phyloP scores from a whole-genome alignment of 2,888 invertebrate genomes.

The Cinara cedri region DNA sequence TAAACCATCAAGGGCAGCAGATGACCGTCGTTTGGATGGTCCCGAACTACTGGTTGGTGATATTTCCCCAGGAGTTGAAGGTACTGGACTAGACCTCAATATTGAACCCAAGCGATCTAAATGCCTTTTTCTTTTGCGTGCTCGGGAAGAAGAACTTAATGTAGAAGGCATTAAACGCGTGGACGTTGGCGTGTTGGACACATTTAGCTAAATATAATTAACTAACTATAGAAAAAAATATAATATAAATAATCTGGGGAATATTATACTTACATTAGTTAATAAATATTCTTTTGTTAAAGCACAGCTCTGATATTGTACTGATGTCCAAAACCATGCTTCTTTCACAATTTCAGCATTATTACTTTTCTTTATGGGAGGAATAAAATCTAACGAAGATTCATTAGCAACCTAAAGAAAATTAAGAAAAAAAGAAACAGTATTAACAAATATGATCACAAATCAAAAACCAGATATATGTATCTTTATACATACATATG shows the following conservation, averaged over 20 bases:
- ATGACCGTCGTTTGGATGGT: conserved; percentile 76
- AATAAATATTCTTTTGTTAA: conserved; percentile 89
- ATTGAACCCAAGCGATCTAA: conserved; percentile 54
- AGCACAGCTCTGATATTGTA: conserved; percentile 92
- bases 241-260: not conserved
- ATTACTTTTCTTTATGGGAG: conserved; percentile 67
- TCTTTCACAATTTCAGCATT: conserved; percentile 82
- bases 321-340: conserved; percentile 98
- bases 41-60: conserved; percentile 46
- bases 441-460: too few relatives aligned
- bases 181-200: conserved; percentile 40
- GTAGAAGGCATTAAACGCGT: conserved; percentile 28
- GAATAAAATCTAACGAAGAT: conserved; percentile 73
- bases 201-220: conserved; percentile 40
- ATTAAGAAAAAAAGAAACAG: not conserved
- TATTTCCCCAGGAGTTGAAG: conserved; percentile 41
- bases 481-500: too few relatives aligned
- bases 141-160: conserved; percentile 54
- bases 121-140: conserved; percentile 58
- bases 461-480: too few relatives aligned
- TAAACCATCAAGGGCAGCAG: conserved; percentile 82
- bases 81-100: conserved; percentile 38
- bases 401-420: conserved; percentile 71
- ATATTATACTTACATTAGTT: conserved; percentile 67
- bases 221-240: not conserved